Percentiles rank a stretch among this genome's conserved stretches.
phyloP scores from a whole-genome alignment of 2,797 vertebrate species.

The Chiroxiphia lanceolata region DNA sequence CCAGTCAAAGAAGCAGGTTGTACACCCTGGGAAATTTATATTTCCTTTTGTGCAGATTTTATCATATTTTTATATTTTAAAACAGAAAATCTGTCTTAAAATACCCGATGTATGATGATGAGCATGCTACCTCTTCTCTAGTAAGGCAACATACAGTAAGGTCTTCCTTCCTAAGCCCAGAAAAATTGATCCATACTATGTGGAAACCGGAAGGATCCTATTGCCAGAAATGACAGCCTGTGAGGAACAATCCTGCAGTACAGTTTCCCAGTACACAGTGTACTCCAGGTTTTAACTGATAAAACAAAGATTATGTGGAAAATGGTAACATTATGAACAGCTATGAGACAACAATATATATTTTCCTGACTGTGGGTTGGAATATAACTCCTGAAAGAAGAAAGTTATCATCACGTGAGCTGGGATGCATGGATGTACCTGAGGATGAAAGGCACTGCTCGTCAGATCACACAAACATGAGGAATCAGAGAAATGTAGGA shows the following conservation, averaged over 20 bases:
- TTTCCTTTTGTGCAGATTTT: neutral
- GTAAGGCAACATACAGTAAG: neutral
- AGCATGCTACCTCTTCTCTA: neutral
- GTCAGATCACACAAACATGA: neutral
- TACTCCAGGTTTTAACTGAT: neutral
- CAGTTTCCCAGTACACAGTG: neutral
- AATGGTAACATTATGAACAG: neutral
- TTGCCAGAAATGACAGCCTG: neutral
- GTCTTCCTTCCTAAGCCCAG: neutral
- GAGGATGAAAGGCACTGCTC: neutral
- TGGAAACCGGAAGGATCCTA: neutral
- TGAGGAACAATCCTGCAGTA: neutral
- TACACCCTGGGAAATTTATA: neutral
- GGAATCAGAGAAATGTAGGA: neutral
- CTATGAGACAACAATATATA: neutral
- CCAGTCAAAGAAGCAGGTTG: neutral
- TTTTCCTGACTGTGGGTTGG: neutral
- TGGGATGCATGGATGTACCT: neutral
- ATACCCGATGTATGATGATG: neutral
- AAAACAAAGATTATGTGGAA: neutral
- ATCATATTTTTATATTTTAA: neutral
- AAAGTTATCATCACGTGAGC: neutral
- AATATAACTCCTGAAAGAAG: neutral
- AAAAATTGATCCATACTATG: neutral
- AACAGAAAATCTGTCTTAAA: neutral